These are phyloP conservation scores for Decapterus maruadsi DNA, from an alignment of 2,797 vertebrate species.

Conservation along the genomic window DNA sequence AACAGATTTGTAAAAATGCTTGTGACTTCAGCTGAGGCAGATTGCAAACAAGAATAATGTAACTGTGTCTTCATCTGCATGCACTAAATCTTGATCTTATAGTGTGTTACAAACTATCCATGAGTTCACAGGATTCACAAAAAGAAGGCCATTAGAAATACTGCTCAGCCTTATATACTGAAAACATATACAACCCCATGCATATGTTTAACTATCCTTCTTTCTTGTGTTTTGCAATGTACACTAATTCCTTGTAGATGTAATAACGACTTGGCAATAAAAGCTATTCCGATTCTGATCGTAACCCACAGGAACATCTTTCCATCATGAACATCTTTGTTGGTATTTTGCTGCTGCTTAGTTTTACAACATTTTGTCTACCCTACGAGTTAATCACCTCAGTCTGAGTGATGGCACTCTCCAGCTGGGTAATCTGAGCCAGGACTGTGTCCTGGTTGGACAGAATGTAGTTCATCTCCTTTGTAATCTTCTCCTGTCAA, in stretches of 20 bases:
- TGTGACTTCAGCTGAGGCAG: not conserved
- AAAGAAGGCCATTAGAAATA: not conserved
- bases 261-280: no score
- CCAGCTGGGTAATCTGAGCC: conserved; percentile 94
- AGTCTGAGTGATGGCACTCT: conserved; percentile 92
- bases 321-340: not conserved
- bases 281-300: no score
- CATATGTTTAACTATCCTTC: no score
- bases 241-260: no score
- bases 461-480: conserved; percentile 94
- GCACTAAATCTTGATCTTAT: not conserved
- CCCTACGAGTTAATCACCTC: conserved; percentile 86
- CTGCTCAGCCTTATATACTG: no score
- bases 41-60: not conserved
- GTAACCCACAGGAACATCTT: not conserved
- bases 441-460: conserved; percentile 95
- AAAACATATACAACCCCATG: no score
- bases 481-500: conserved; percentile 94
- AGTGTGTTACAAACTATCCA: no score
- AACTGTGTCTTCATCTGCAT: not conserved
- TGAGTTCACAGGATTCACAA: not conserved
- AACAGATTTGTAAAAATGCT: no score
- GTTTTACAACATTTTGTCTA: conserved; percentile 25
- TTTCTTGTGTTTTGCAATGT: no score
- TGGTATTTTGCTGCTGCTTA: not conserved